Conservation (phyloP, 2,888 invertebrate species). For the Blera fallax region DNA sequence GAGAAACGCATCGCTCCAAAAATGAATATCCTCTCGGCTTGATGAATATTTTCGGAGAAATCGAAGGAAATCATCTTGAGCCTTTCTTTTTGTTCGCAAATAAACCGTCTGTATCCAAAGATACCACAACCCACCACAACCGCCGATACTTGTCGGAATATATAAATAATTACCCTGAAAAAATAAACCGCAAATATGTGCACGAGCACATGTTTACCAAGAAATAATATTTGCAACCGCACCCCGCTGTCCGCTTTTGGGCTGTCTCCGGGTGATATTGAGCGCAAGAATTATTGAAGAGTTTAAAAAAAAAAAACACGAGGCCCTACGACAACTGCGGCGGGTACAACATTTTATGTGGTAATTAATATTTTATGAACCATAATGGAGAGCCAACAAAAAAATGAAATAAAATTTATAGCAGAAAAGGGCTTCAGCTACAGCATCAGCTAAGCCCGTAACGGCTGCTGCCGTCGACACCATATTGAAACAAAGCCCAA, state of each 20-base stretch:
- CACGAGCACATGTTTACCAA: conserved; percentile 38
- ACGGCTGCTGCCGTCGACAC: not conserved
- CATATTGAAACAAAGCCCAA: conserved; percentile 14
- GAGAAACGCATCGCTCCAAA: not conserved
- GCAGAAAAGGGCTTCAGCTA: conserved; percentile 4
- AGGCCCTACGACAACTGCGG: conserved; percentile 19
- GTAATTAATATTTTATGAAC: conserved; percentile 69
- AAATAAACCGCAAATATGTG: conserved; percentile 15
- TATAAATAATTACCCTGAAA: conserved; percentile 43
- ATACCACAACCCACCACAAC: not conserved
- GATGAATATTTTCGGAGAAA: not conserved
- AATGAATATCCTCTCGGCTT: not conserved
- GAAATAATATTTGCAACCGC: conserved; percentile 39
- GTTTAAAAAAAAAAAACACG: conserved; percentile 24
- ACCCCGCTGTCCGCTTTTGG: not conserved
- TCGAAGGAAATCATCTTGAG: not conserved
- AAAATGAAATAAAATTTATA: conserved; percentile 54
- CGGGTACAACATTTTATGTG: conserved; percentile 44
- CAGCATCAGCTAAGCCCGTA: not conserved
- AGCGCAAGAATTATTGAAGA: conserved; percentile 55
- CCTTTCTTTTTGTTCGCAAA: not conserved
- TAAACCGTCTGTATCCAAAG: not conserved
- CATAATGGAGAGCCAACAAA: conserved; percentile 46
- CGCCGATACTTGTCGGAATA: not conserved
- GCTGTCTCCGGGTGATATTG: conserved; percentile 17